Base-by-base conservation (phyloP, 2,888 invertebrate species). In the Coremacera marginata region DNA sequence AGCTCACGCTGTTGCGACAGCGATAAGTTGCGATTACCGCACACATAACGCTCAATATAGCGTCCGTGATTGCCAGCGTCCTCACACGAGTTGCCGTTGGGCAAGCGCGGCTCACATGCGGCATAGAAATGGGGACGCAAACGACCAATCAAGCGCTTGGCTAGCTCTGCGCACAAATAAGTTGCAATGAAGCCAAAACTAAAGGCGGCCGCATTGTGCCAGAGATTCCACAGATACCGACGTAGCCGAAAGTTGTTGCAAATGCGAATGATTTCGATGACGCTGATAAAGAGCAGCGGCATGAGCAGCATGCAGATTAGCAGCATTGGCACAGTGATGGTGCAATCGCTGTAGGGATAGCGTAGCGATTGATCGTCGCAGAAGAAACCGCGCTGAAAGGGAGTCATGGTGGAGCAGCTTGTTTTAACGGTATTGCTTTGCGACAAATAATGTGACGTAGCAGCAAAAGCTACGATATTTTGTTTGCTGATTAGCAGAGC, bases 101-200 rank as follows among this genome's bases (percentile, higher is more conserved):
- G 81, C 8, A 87, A 74, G 0, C 85, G 85, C 25, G 87, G 87
- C 77, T 82, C 81, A 63, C 87, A 87, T 70, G 85, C 88, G 2
- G 79, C 81, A 79, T 84, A 88, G 79, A 87, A 87, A 49, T 87
- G 87, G 1, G 87, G 87, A 72, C 87, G 82, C 63, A 87, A 78
- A 2, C 87, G 85, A 0, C 87, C 83, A 51, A 87, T 84, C 11
- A 86, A 84, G 70, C 85, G 82, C 79, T 87, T 87, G 73, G 83
- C 86, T 83, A 87, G 76, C 80, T 88, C 87, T 1, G 85, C 85
- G 31, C 86, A 85, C 63, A 87, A 77, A 19, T 81, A 87, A 57
- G 87, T 87, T 78, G 88, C 87, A 4, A 87, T 85, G 80, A 87
- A 87, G 70, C 87, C 87, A 51, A 85, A 85, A 75, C 87, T 86